Evolutionary conservation across 2,888 invertebrate genomes (phyloP).

Genomic region (Nasonia oneida): DNA sequence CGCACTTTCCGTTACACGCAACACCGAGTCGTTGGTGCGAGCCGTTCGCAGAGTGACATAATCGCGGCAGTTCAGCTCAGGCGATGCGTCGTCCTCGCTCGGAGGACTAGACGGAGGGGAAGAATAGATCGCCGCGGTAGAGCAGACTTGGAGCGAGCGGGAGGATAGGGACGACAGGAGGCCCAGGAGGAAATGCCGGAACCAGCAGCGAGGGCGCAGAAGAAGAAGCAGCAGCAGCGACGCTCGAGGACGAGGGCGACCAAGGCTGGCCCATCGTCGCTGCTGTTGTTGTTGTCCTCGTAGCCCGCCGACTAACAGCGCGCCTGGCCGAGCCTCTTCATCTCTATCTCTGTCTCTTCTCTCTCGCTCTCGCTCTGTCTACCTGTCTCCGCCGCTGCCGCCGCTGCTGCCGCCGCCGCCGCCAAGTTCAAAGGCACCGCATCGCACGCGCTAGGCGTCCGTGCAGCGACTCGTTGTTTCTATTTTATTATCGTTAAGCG

Average conservation of each 20-base stretch:
- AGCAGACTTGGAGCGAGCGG: background rate
- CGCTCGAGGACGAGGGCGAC: slow-evolving; percentile 33
- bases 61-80: background rate
- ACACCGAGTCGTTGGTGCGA: too few species aligned
- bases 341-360: background rate
- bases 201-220: slow-evolving; percentile 32
- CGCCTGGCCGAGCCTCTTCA: background rate
- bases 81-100: background rate
- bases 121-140: background rate
- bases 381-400: background rate
- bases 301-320: slow-evolving; percentile 30
- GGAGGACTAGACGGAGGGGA: background rate
- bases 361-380: background rate
- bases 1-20: background rate
- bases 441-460: background rate
- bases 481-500: background rate
- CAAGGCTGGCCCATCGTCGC: slow-evolving; percentile 18
- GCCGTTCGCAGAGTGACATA: too few species aligned
- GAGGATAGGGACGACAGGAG: slow-evolving; percentile 14
- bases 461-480: background rate
- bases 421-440: background rate
- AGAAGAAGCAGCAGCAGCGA: slow-evolving; percentile 28
- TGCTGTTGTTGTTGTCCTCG: slow-evolving; percentile 39
- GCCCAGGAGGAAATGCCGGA: slow-evolving; percentile 45
- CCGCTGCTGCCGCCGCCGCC: background rate